Base-by-base conservation (phyloP, 2,797 vertebrate genomes). In the Pangasius mekongensis region DNA sequence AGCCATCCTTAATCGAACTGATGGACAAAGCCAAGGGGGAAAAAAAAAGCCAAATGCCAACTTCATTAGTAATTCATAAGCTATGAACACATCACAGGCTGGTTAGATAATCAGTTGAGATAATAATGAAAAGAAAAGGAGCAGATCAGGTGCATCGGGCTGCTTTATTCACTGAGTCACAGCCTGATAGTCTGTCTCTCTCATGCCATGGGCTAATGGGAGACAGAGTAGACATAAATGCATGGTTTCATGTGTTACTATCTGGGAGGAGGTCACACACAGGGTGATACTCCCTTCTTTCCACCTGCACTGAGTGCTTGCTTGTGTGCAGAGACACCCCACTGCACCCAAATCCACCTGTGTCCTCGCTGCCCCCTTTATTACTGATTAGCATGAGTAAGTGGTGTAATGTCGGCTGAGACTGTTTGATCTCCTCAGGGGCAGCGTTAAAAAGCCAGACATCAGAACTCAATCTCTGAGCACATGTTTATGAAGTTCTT, bases 81-180 rank as follows among this genome's bases (percentile, higher is more conserved):
- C 24, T 33, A 54, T 27, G 64, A 69, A 54, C 30, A 52, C 5
- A 10, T 80, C 22, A 27, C n/a, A 24, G 3, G n/a, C 56, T 58
- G 27, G 36, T 62, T 47, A 58, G 56, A 86, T 62, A 58, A 86
- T 76, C 27, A 30, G 36, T 76, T 76, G 5, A 86, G 73, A 77
- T 77, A 47, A 76, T 52, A 49, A 73, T 85, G 11, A 64, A 86
- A 80, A 52, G 84, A 54, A 74, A 86, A 47, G 56, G 1, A 73
- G 54, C 5, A 64, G 43, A 52, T 86, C 73, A 86, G 56, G 85
- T 64, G 43, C 85, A 62, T 62, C 27, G 43, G 89, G 86, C 89
- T 47, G 84, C 90, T 64, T 74, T 87, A 86, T 91, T 93, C 83
- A 86, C 62, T 94, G 94, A 95, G 90, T 94, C 93, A 95, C 88